phyloP scores from a whole-genome alignment of 2,888 invertebrate genomes.

The Xiphydria camelus region DNA sequence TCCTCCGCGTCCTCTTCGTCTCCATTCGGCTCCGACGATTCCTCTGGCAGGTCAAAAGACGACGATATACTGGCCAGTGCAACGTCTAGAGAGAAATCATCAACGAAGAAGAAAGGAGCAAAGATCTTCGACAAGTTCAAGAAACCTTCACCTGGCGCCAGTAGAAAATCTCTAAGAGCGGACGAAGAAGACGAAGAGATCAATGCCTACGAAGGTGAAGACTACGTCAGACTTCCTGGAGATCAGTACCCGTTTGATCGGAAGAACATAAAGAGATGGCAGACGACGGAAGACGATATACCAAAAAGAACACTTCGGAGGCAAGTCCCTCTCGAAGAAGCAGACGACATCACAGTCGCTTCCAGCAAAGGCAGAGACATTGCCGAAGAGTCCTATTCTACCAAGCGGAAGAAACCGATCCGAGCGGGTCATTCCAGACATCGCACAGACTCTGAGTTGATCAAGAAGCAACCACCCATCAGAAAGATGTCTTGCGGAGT shows the following conservation, averaged over 20 bases:
- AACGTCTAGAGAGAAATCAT: neutral
- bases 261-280: conserved; percentile 38
- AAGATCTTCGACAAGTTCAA: neutral
- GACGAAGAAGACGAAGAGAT: conserved; percentile 7
- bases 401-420: neutral
- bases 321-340: neutral
- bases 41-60: neutral
- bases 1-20: too few species aligned
- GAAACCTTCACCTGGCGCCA: neutral
- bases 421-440: neutral
- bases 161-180: neutral
- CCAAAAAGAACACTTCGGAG: neutral
- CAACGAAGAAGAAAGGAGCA: neutral
- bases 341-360: neutral
- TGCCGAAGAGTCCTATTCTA: neutral
- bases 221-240: conserved; percentile 32
- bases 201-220: neutral
- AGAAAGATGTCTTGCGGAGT: neutral
- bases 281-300: conserved; percentile 7
- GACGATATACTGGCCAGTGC: neutral
- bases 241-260: conserved; percentile 42
- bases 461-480: neutral
- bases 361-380: neutral
- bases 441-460: neutral
- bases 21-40: too few species aligned